Base-by-base conservation (phyloP, 2,113 vertebrate genomes). In the Lepisosteus oculatus region DNA sequence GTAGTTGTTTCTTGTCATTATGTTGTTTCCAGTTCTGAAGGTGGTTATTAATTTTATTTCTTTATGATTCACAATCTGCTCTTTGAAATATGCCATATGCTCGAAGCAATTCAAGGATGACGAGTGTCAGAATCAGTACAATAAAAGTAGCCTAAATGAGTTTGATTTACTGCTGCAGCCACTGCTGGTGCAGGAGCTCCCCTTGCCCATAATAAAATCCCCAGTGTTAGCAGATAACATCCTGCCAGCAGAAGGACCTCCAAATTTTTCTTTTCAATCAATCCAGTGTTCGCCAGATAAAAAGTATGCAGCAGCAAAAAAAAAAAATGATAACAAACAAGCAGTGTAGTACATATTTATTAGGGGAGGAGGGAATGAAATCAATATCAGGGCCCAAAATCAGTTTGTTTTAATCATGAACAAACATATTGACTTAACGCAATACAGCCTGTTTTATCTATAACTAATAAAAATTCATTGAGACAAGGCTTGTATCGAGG, bases 61-160 rank as follows among this genome's bases (percentile, higher is more conserved):
- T 95, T 96, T 94, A 96, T 94, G 93, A 94, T 95, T 93, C 92
- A 90, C 93, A 96, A 94, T 95, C 94, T 96, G 94, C 85, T 95
- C 91, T 92, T 93, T 94, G 94, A 95, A 93, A 95, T 93, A 94
- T 93, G 92, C 93, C 94, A 96, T 96, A 96, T 96, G 94, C 91
- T 95, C 93, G 88, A 88, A 94, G 93, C 93, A 93, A 95, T 94
- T 94, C 92, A 90, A 92, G 90, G 91, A 95, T 94, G 94, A 95
- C 92, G 91, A 93, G 93, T 94, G 94, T 95, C 93, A 93, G 93
- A 93, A 93, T 93, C 91, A 93, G 92, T 94, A 90, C 92, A 93
- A 94, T 94, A 95, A 94, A 94, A 93, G 92, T 92, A 91, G 90
- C 92, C 90, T 94, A 95, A 95, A 95, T 93, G 92, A 95, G 93